Evolutionary conservation across 2,797 vertebrate species (phyloP).

Genomic region (Gephyroberyx darwinii): DNA sequence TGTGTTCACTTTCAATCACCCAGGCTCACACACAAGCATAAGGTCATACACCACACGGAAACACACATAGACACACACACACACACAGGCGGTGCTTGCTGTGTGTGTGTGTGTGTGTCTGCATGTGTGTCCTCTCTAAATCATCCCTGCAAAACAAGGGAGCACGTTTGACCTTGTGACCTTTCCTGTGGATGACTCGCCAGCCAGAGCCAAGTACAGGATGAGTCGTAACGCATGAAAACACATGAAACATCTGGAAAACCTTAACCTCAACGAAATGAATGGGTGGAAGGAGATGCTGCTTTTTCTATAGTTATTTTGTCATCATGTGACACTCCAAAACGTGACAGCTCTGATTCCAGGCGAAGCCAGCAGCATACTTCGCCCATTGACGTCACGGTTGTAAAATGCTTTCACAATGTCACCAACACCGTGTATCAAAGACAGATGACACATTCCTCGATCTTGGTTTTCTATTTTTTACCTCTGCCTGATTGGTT

Average conservation of each 20-base stretch:
- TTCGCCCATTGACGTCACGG: conserved; percentile 33
- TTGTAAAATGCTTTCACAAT: conserved; percentile 8
- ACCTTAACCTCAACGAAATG: conserved; percentile 62
- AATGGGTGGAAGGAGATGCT: conserved; percentile 49
- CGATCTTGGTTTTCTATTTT: conserved; percentile 1
- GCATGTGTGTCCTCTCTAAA: conserved; percentile 42
- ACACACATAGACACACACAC: background rate
- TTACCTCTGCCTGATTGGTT: conserved; percentile 28
- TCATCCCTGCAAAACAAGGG: conserved; percentile 30
- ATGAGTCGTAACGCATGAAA: conserved; percentile 41
- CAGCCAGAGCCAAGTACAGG: conserved; percentile 43
- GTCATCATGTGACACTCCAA: conserved; percentile 39
- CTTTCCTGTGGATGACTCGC: conserved; percentile 33
- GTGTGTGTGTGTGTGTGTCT: background rate
- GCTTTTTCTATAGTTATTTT: conserved; percentile 52
- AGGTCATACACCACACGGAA: conserved; percentile 3
- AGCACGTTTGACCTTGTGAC: conserved; percentile 62
- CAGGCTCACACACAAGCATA: conserved; percentile 5
- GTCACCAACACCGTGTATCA: conserved; percentile 12
- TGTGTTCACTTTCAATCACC: conserved; percentile 63
- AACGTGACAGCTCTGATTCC: conserved; percentile 34
- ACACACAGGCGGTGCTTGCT: background rate
- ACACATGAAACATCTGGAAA: conserved; percentile 71
- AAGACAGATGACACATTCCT: conserved; percentile 31
- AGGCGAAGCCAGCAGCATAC: conserved; percentile 23